Evolutionary conservation across 2,797 vertebrate species (phyloP), one percentile per base, ranked within the genome.

Genomic region (Moxostoma hubbsi): DNA sequence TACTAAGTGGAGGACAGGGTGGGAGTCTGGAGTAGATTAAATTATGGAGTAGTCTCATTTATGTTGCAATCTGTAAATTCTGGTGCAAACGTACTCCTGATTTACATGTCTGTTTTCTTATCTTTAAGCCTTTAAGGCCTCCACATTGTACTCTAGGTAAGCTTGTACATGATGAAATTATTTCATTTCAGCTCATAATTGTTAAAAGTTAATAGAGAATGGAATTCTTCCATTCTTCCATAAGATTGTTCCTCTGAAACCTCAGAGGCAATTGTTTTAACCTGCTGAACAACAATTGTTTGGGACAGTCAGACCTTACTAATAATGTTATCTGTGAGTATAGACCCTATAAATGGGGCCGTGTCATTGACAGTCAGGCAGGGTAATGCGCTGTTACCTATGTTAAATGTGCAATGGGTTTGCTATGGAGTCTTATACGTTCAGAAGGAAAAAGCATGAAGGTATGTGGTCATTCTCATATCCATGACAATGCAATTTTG

Each of bases 391-490:
- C 75, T 84, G 80, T 88, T 54, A 73, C 81, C 77, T 85, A 72
- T 15, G 79, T 85, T 84, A 76, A 82, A 73, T 85, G 86, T 86
- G 89, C 85, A 85, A 89, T 93, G 92, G 88, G 85, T 86, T 84
- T 18, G 82, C 81, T 85, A 94, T 94, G 93, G 94, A 95, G 81
- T 77, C 91, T 59, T 90, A 91, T 71, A 82, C 89, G 12, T 92
- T 87, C 74, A 91, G 91, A 88, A 91, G 87, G 86, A 94, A 88
- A 91, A 93, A 90, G 88, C 90, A 91, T 87, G 87, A 91, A 91
- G 94, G 94, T 95, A 94, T 58, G 93, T 91, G 77, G 43, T 61
- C 43, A 62, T 76, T 87, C 65, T 72, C 81, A 77, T 87, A 66
- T 83, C 86, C 24, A 63, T 57, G 63, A 65, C 9, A 63, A 5